Evolutionary conservation across 2,888 invertebrate species (phyloP).

Genomic region (Aporophyla lueneburgensis): DNA sequence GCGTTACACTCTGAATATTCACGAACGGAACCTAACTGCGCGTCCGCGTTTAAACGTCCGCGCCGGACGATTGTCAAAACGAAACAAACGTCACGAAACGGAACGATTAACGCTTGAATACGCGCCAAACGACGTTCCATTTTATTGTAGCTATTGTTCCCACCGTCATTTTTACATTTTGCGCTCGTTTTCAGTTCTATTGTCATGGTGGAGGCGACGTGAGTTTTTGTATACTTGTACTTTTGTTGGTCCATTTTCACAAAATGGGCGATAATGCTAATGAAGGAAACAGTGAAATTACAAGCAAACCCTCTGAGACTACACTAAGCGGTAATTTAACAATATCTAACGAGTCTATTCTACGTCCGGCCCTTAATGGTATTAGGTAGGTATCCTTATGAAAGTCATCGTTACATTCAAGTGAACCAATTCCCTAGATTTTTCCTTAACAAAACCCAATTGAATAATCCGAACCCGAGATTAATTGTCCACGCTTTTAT

Average conservation of each 20-base stretch:
- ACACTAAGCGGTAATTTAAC: neutral
- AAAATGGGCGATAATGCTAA: neutral
- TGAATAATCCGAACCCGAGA: neutral
- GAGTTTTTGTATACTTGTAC: constrained; percentile 12
- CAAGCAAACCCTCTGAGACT: neutral
- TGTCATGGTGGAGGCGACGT: neutral
- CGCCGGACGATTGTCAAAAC: constrained; percentile 39
- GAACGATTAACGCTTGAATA: constrained; percentile 52
- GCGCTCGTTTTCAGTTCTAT: constrained; percentile 30
- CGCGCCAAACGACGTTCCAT: constrained; percentile 55
- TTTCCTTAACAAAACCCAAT: neutral
- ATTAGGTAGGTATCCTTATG: neutral
- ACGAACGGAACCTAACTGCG: constrained; percentile 21
- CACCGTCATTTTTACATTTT: constrained; percentile 27
- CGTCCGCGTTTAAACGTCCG: constrained; percentile 9
- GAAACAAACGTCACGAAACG: constrained; percentile 48
- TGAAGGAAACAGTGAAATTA: neutral
- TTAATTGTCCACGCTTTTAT: neutral
- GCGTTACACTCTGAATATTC: constrained; percentile 54
- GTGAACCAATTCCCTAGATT: neutral
- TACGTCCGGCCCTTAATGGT: neutral
- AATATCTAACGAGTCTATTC: neutral
- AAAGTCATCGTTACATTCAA: neutral
- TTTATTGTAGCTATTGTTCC: constrained; percentile 48
- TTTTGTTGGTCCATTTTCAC: constrained; percentile 4